Base-by-base conservation (phyloP, 1,140 invertebrate genomes). In the Plectrocnemia conspersa region DNA sequence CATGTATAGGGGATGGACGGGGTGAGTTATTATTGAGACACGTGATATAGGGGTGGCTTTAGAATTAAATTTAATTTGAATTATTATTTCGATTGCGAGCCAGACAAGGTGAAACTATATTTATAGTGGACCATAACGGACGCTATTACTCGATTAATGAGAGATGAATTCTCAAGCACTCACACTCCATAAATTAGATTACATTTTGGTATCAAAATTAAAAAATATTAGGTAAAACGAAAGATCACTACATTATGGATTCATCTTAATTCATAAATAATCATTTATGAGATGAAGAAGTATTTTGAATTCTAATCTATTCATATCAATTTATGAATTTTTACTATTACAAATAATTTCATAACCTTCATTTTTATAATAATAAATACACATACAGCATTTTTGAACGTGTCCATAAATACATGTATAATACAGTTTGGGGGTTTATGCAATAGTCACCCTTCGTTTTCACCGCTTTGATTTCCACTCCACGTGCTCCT, bases 31-130 rank as follows among this genome's bases (percentile, higher is more conserved):
- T 56, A 54, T 52, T 59, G 32, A 52, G 58, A 44, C 58, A 60
- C 58, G 58, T 54, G 58, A 61, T 49, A 46, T 61, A 56, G 55
- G 59, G 59, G 59, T 55, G 52, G 55, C 59, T 58, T 55, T 61
- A 29, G 59, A 61, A 58, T 57, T 61, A 57, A 61, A 61, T 61
- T 61, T 55, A 61, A 58, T 61, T 61, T 61, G 59, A 61, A 61
- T 61, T 61, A 58, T 58, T 58, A 58, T 58, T 55, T 48, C 55
- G 59, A 61, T 61, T 54, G 42, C 46, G 21, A 44, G 27, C 19
- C 15, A 19, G 45, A 18, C 18, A 4, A 16, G 3, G 19, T 42
- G n/a, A 11, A 42, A 3, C 5, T 7, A 40, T 21, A 42, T 9
- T 9, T 32, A 32, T n/a, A 32, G 45, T 55, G 45, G 53, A 27